Evolutionary conservation across 1,140 invertebrate genomes (phyloP).

Genomic region (Hirudo medicinalis): DNA sequence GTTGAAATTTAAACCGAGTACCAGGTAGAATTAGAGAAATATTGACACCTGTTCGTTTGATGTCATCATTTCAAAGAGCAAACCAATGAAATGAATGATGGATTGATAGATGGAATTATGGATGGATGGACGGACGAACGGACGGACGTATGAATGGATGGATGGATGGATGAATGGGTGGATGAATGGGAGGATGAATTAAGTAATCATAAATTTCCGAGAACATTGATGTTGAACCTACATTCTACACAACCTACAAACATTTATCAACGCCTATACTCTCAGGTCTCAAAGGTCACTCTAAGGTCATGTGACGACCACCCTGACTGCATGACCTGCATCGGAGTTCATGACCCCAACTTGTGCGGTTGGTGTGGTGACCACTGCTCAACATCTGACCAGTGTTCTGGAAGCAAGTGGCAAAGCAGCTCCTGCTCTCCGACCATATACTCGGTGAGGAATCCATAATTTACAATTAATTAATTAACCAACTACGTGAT

Average conservation of each 20-base stretch:
- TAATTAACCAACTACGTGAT: neutral
- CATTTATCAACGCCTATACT: constrained; percentile 1
- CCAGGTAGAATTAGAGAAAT: no score
- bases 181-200: no score
- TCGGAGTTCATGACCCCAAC: constrained; percentile 32
- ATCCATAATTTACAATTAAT: neutral
- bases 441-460: constrained; percentile 22
- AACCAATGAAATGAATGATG: no score
- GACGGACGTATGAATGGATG: no score
- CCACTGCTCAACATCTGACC: constrained; percentile 27
- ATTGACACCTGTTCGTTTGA: no score
- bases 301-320: constrained; percentile 33
- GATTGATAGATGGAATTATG: no score
- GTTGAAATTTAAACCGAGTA: no score
- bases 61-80: no score
- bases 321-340: constrained; percentile 32
- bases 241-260: neutral
- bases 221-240: no score
- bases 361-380: constrained; percentile 37
- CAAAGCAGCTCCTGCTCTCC: constrained; percentile 24
- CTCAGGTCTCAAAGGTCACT: constrained; percentile 34
- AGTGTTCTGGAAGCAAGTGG: constrained; percentile 25
- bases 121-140: no score
- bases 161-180: no score
- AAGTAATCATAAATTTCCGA: no score